phyloP scores from a whole-genome alignment of 1,140 invertebrate species.

The Formica selysi region DNA sequence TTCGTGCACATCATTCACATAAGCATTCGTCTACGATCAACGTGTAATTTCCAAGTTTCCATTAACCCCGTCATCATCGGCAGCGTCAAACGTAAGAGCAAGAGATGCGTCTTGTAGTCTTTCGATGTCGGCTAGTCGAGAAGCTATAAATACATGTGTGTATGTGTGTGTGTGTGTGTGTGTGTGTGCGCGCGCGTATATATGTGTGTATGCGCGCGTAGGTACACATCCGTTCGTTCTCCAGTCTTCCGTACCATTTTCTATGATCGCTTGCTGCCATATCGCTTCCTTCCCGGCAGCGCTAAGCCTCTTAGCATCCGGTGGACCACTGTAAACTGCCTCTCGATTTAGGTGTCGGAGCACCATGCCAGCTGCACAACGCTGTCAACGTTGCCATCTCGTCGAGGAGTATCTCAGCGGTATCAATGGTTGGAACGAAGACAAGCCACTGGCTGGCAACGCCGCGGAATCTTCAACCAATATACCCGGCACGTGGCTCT shows the following conservation, averaged over 20 bases:
- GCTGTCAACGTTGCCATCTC: constrained; percentile 62
- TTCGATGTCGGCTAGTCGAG: constrained; percentile 45
- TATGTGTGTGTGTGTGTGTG: neutral
- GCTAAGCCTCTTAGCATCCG: neutral
- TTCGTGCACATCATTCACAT: neutral
- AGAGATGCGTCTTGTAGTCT: constrained; percentile 30
- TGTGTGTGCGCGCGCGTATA: neutral
- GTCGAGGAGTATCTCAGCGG: constrained; percentile 7
- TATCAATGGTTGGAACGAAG: constrained; percentile 58
- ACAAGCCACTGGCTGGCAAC: constrained; percentile 38
- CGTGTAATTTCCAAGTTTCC: neutral
- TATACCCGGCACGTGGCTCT: constrained; percentile 52
- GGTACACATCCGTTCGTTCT: constrained; percentile 16
- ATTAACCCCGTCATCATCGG: neutral
- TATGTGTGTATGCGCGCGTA: neutral
- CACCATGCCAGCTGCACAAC: constrained; percentile 38
- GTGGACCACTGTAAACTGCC: constrained; percentile 46
- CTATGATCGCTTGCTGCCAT: constrained; percentile 27
- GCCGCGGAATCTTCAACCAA: constrained; percentile 54
- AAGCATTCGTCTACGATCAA: neutral
- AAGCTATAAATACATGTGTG: constrained; percentile 66
- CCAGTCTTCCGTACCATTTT: constrained; percentile 34
- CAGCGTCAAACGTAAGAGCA: constrained; percentile 15
- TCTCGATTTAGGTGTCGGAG: constrained; percentile 63
- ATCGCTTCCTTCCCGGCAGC: neutral